Evolutionary conservation across 2,888 invertebrate genomes (phyloP).

Genomic region (Chydorus sphaericus): DNA sequence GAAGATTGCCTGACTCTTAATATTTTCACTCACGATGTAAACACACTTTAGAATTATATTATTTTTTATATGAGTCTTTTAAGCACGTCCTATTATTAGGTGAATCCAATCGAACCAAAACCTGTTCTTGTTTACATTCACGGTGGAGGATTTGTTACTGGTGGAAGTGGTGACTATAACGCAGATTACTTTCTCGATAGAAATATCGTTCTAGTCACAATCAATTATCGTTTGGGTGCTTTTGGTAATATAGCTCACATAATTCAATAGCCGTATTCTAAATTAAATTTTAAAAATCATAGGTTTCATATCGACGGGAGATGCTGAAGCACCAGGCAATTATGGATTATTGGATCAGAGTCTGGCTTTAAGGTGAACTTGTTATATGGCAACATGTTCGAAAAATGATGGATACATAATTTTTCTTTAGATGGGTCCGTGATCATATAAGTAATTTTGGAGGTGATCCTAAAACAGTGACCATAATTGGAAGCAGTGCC

Average conservation of each 20-base stretch:
- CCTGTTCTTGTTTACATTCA: slow-evolving; percentile 12
- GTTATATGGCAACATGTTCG: not conserved
- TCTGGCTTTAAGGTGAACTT: slow-evolving; percentile 13
- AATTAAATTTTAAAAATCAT: not conserved
- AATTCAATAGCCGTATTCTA: not conserved
- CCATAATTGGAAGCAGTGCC: slow-evolving; percentile 17
- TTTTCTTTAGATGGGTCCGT: slow-evolving; percentile 19
- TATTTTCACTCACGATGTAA: slow-evolving; percentile 11
- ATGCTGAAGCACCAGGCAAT: slow-evolving; percentile 16
- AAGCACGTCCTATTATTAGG: no score
- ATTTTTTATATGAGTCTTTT: no score
- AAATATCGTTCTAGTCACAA: slow-evolving; percentile 51
- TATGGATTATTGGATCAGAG: slow-evolving; percentile 16
- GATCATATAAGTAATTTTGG: slow-evolving; percentile 15
- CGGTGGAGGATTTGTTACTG: slow-evolving; percentile 1
- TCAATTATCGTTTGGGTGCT: slow-evolving; percentile 48
- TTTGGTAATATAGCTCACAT: slow-evolving; percentile 15
- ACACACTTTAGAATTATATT: not conserved
- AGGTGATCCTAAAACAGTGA: slow-evolving; percentile 14
- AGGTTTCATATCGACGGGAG: slow-evolving; percentile 16
- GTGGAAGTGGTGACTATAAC: slow-evolving; percentile 3
- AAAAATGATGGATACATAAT: no score
- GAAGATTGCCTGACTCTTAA: slow-evolving; percentile 14
- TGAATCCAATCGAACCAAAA: no score
- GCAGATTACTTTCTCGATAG: slow-evolving; percentile 4